Percentiles rank a stretch among this genome's conserved stretches.
phyloP scores from a whole-genome alignment of 2,113 vertebrate species.

The Malurus melanocephalus region DNA sequence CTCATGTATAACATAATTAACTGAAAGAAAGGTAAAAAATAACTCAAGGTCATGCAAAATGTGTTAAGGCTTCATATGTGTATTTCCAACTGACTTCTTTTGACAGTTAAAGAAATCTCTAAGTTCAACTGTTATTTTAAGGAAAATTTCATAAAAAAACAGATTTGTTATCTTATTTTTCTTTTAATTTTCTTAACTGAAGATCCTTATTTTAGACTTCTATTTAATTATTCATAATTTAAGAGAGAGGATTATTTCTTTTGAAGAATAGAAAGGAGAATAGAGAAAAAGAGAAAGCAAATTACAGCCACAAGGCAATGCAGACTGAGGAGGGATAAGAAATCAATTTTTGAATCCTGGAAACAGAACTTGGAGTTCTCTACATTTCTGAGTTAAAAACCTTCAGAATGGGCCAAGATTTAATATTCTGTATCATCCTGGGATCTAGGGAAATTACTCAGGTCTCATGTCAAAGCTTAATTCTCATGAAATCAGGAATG shows the following conservation, averaged over 20 bases:
- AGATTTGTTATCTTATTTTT: background rate
- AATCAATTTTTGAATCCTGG: background rate
- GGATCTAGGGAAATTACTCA: background rate
- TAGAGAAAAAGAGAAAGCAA: background rate
- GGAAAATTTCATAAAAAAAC: background rate
- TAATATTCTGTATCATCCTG: background rate
- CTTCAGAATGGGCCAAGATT: background rate
- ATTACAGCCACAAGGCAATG: background rate
- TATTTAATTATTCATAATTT: background rate
- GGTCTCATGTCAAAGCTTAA: background rate
- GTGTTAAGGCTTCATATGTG: background rate
- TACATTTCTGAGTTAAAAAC: background rate
- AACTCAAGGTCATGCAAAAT: background rate
- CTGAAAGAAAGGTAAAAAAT: conserved; percentile 13
- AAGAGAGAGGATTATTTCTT: background rate
- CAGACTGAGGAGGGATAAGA: background rate
- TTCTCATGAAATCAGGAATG: background rate
- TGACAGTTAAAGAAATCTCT: background rate
- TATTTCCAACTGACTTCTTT: background rate
- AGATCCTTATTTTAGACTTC: background rate
- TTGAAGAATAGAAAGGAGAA: background rate
- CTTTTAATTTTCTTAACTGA: background rate
- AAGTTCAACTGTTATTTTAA: background rate
- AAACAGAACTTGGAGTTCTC: background rate
- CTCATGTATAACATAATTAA: conserved; percentile 10